A percentile compares a stretch with the other conserved stretches of the same genome.
Evolutionary conservation across 2,113 vertebrate genomes (phyloP).

Genomic region (Labrus mixtus): DNA sequence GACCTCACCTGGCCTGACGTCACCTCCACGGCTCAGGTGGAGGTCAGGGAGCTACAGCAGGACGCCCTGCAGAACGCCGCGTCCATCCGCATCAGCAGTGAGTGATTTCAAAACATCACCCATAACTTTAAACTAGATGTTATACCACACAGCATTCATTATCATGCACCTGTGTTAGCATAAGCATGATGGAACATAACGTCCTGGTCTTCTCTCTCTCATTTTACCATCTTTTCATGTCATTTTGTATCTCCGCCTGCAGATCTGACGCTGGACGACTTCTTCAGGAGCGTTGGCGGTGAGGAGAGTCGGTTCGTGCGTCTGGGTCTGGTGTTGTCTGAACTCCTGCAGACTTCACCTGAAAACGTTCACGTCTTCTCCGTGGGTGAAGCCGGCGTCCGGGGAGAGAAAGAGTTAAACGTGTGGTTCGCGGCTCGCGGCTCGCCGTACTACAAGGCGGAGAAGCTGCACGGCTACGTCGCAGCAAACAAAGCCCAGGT

Average conservation of each 20-base stretch:
- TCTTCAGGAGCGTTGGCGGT: conserved; percentile 78
- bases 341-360: conserved; percentile 79
- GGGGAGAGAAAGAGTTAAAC: conserved; percentile 69
- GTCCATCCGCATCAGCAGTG: conserved; percentile 87
- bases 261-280: conserved; percentile 87
- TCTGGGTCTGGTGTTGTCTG: conserved; percentile 82
- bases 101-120: conserved; percentile 44
- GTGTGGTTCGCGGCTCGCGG: conserved; percentile 88
- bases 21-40: conserved; percentile 85
- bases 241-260: background rate
- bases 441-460: conserved; percentile 85
- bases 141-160: too few relatives aligned
- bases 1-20: conserved; percentile 91
- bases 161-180: too few relatives aligned
- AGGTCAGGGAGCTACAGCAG: conserved; percentile 85
- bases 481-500: conserved; percentile 86
- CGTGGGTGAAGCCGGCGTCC: conserved; percentile 71
- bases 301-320: conserved; percentile 84
- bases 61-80: conserved; percentile 84
- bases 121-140: too few relatives aligned
- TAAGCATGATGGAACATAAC: background rate
- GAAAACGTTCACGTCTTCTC: conserved; percentile 89
- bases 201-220: background rate
- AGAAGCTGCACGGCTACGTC: conserved; percentile 89
- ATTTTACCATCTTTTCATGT: too few relatives aligned